Percentiles rank a stretch among this genome's conserved stretches.
Evolutionary conservation across 2,113 vertebrate genomes (phyloP).

Genomic region (Nothobranchius kuhntae): DNA sequence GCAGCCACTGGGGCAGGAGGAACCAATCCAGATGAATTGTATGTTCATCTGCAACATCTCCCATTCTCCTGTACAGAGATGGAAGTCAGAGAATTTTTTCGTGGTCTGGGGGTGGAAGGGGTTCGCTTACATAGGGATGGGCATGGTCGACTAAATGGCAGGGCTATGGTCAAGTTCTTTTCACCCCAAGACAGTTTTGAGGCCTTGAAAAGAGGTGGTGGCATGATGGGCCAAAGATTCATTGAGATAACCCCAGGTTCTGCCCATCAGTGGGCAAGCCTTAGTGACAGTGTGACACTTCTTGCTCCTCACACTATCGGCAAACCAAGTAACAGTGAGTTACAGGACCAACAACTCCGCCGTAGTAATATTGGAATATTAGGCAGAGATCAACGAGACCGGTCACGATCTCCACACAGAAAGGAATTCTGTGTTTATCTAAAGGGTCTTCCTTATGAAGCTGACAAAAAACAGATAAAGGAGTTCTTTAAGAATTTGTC

Average conservation of each 20-base stretch:
- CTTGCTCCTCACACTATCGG: conserved; percentile 71
- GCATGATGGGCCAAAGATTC: conserved; percentile 95
- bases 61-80: conserved; percentile 90
- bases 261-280: conserved; percentile 91
- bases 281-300: conserved; percentile 76
- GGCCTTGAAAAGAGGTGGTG: conserved; percentile 91
- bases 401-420: conserved; percentile 94
- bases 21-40: conserved; percentile 88
- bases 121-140: conserved; percentile 89
- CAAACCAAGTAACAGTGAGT: conserved; percentile 71
- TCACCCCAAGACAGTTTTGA: conserved; percentile 96
- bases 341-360: conserved; percentile 68
- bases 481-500: conserved; percentile 97
- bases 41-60: conserved; percentile 92
- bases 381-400: conserved; percentile 81
- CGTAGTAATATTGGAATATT: conserved; percentile 73
- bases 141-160: conserved; percentile 89
- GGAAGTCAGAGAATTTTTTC: conserved; percentile 94
- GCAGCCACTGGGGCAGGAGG: conserved; percentile 37
- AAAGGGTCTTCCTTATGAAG: conserved; percentile 97
- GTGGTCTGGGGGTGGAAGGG: conserved; percentile 90
- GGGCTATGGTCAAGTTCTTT: conserved; percentile 94
- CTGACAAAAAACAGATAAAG: conserved; percentile 95
- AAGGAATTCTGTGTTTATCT: conserved; percentile 95
- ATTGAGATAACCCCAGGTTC: conserved; percentile 92